phyloP scores from a whole-genome alignment of 2,113 vertebrate genomes.

The Cebidichthys violaceus region DNA sequence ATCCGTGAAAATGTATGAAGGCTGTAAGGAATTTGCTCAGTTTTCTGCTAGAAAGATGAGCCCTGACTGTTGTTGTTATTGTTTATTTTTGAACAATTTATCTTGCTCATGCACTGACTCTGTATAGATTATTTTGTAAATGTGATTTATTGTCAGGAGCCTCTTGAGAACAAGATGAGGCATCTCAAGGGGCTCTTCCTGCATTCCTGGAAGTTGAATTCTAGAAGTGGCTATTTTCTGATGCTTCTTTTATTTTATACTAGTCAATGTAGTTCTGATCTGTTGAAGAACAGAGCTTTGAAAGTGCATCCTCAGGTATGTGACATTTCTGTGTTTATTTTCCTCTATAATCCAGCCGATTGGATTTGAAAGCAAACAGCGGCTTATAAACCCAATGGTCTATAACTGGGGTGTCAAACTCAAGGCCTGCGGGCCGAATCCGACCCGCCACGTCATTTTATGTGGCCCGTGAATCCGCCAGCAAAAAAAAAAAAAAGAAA shows the following conservation, averaged over 20 bases:
- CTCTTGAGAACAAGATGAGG: neutral
- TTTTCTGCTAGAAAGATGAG: constrained; percentile 47
- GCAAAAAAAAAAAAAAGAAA: too few species aligned
- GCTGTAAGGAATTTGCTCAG: constrained; percentile 34
- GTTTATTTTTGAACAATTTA: neutral
- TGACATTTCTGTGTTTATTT: neutral
- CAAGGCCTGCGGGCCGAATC: too few species aligned
- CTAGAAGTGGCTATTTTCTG: neutral
- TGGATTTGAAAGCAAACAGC: neutral
- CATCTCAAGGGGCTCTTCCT: neutral
- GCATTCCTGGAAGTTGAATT: neutral
- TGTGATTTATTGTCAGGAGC: neutral
- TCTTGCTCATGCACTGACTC: neutral
- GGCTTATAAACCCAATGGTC: too few species aligned
- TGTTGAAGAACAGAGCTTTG: neutral
- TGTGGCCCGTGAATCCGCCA: too few species aligned
- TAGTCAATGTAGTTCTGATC: neutral
- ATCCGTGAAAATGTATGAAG: constrained; percentile 43
- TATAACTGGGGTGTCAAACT: too few species aligned
- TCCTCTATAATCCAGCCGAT: neutral
- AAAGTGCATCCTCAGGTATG: neutral
- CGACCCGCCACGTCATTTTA: too few species aligned
- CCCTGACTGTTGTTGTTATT: neutral
- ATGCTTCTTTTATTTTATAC: neutral
- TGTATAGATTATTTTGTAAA: neutral